Conservation (phyloP, 2,113 vertebrate species). For the Melanerpes aurifrons region DNA sequence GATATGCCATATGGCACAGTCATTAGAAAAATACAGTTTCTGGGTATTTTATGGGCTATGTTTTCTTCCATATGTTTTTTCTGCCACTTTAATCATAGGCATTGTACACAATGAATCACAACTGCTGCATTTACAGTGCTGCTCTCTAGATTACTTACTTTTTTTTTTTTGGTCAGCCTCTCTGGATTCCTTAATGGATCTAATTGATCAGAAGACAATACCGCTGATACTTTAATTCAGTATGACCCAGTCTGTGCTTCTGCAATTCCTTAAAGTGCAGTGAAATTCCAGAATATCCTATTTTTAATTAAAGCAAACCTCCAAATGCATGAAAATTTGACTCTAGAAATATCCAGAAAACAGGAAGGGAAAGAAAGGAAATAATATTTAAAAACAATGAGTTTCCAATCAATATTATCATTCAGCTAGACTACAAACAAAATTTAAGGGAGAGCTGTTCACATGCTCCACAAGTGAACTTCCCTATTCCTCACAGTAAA, state of each 20-base stretch:
- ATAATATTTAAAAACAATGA: background rate
- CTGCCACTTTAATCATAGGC: background rate
- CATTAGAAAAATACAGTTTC: background rate
- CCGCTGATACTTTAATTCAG: background rate
- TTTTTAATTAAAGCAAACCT: background rate
- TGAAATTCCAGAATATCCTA: background rate
- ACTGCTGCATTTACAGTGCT: background rate
- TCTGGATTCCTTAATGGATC: constrained; percentile 5
- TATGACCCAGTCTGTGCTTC: background rate
- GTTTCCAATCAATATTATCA: background rate
- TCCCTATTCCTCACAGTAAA: background rate
- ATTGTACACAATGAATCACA: background rate
- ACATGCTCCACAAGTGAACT: background rate
- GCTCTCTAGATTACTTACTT: background rate
- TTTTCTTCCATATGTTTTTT: background rate
- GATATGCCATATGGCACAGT: background rate
- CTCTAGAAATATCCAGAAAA: background rate
- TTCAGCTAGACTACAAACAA: background rate
- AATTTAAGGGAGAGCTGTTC: background rate
- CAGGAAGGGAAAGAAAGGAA: background rate
- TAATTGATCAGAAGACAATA: constrained; percentile 31
- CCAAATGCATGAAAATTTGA: background rate
- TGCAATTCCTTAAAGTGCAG: background rate
- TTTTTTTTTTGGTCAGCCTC: background rate
- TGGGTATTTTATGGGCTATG: background rate